A percentile compares a stretch with the other conserved stretches of the same genome.
These are phyloP conservation scores for Unio delphinus DNA, from an alignment of 2,888 invertebrate genomes.

Conservation along the genomic window DNA sequence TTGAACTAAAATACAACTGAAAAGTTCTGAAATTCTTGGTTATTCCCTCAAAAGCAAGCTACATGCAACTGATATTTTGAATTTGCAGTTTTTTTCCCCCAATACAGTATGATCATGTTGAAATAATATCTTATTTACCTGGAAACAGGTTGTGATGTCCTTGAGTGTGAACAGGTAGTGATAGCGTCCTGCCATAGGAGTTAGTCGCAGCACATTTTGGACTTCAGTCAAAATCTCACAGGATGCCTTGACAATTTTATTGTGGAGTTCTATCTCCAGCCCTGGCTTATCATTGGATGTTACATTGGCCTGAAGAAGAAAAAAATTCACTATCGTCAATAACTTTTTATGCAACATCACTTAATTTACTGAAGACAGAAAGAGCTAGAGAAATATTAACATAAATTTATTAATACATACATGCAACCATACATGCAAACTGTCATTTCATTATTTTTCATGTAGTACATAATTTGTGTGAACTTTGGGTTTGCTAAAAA, in stretches of 20 bases:
- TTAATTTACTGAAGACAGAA: too few species aligned
- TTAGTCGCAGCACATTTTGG: conserved; percentile 64
- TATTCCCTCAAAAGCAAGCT: background rate
- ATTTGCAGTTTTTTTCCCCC: too few species aligned
- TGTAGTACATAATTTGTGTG: too few species aligned
- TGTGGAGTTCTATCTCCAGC: conserved; percentile 67
- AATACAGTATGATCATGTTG: background rate
- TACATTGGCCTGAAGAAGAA: conserved; percentile 60
- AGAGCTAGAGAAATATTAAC: too few species aligned
- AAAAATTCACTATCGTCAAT: too few species aligned
- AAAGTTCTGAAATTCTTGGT: background rate
- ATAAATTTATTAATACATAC: background rate
- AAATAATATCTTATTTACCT: conserved; percentile 49
- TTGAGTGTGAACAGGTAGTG: conserved; percentile 70
- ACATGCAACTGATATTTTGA: background rate
- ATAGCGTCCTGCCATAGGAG: conserved; percentile 66
- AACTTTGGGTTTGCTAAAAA: too few species aligned
- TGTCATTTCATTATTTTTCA: too few species aligned
- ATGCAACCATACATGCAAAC: too few species aligned
- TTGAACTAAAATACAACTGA: background rate
- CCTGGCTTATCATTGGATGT: conserved; percentile 63
- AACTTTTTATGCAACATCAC: too few species aligned
- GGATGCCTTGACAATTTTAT: conserved; percentile 65
- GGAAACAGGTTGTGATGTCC: conserved; percentile 68
- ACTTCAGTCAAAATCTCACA: conserved; percentile 63